Evolutionary conservation across 37 sponge, comb jelly and placozoan species (phyloP), one percentile per base, ranked within the genome.

Genomic region (Dysidea cf. avara): DNA sequence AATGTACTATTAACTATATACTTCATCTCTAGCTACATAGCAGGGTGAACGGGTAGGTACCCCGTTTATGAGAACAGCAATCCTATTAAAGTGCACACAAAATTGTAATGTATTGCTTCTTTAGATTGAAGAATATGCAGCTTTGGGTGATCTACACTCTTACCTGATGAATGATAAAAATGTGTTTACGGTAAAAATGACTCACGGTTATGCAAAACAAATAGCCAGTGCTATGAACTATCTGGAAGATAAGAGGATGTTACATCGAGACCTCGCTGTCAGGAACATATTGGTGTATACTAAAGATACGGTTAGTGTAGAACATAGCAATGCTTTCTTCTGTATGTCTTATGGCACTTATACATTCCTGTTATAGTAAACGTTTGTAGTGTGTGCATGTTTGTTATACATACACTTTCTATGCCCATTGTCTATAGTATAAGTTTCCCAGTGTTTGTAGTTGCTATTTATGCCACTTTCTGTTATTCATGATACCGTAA

Each of bases 151-250:
- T 62, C 83, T 88, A 1, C 26, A 64, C 22, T 25, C 30, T 12
- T 73, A 66, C 55, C 29, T 88, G 60, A 6, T 39, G 37, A 67
- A 57, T 24, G 12, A 71, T 2, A 68, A 74, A 1, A n/a, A 11
- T 9, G 12, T 3, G 1, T n/a, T 77, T 21, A 65, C 46, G 9
- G 46, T 43, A 5, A 43, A 68, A 16, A 37, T 49, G 56, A 76
- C 78, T 30, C 78, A 82, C 69, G 50, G 64, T 33, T 88, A 82
- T 60, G 66, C 78, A 36, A 12, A 32, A 18, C 89, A 88, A 68
- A 61, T 82, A 26, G 79, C 83, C 7, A 79, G 77, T n/a, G 89
- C 83, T 49, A 82, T 88, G 89, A 47, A 21, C 11, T 88, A 88
- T 63, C 72, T 68, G 46, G 46, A 43, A 43, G 46, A 43, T 4